A percentile compares a stretch with the other conserved stretches of the same genome.
These are phyloP conservation scores for Vanessa atalanta DNA, from an alignment of 1,140 invertebrate species.

Conservation along the genomic window DNA sequence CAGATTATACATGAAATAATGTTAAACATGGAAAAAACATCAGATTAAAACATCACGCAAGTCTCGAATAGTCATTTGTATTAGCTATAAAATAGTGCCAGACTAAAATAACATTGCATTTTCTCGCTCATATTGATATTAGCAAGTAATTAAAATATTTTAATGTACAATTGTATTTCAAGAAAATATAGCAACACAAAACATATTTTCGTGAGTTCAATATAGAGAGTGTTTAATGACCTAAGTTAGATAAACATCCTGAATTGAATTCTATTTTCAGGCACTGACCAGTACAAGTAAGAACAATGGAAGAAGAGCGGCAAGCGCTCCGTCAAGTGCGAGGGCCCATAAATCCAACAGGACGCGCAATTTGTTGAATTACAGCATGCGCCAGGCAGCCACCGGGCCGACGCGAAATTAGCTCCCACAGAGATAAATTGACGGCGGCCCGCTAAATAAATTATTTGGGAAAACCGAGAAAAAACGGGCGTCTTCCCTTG, in stretches of 20 bases:
- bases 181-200: neutral
- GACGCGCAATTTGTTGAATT: slow-evolving; percentile 80
- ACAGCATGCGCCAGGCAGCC: slow-evolving; percentile 78
- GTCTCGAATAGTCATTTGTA: too few species aligned
- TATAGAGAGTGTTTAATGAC: slow-evolving; percentile 20
- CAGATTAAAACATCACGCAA: too few species aligned
- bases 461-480: slow-evolving; percentile 81
- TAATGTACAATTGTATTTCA: too few species aligned
- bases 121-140: too few species aligned
- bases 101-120: too few species aligned
- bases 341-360: slow-evolving; percentile 72
- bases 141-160: too few species aligned
- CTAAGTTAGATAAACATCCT: slow-evolving; percentile 44
- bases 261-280: slow-evolving; percentile 64
- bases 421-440: slow-evolving; percentile 79
- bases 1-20: too few species aligned
- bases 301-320: slow-evolving; percentile 74
- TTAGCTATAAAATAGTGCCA: too few species aligned
- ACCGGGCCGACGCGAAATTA: slow-evolving; percentile 78
- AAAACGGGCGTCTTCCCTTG: slow-evolving; percentile 79
- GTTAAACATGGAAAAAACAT: too few species aligned
- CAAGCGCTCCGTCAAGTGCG: slow-evolving; percentile 74
- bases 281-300: slow-evolving; percentile 60
- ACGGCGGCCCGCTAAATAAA: slow-evolving; percentile 79
- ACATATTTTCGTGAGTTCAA: neutral